Evolutionary conservation across 1,140 invertebrate genomes (phyloP).

Genomic region (Adoxophyes honmai): DNA sequence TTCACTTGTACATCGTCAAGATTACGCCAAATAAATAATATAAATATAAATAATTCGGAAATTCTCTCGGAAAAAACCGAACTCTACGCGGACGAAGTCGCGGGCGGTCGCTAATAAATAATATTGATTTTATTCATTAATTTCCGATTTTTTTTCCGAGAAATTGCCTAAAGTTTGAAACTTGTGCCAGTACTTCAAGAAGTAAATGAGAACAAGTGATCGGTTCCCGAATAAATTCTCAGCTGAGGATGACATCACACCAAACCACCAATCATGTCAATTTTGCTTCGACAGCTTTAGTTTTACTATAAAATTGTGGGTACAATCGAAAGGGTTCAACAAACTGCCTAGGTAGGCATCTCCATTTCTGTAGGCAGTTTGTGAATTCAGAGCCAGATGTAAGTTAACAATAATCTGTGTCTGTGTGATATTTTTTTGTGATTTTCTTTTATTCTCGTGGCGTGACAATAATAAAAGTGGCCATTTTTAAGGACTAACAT

Average conservation of each 20-base stretch:
- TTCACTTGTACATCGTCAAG: too few relatives aligned
- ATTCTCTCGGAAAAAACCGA: too few relatives aligned
- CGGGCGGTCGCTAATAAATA: too few relatives aligned
- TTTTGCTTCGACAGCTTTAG: conserved; percentile 20
- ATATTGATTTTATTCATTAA: too few relatives aligned
- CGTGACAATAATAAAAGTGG: neutral
- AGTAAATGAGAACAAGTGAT: conserved; percentile 37
- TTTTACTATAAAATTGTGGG: too few relatives aligned
- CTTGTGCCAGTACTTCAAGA: conserved; percentile 24
- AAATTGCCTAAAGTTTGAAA: neutral
- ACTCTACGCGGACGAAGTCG: too few relatives aligned
- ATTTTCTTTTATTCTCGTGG: too few relatives aligned
- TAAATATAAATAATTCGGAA: too few relatives aligned
- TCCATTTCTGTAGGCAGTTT: neutral
- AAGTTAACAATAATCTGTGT: neutral
- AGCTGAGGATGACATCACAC: conserved; percentile 34
- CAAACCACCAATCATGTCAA: conserved; percentile 28
- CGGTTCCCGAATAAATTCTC: conserved; percentile 41
- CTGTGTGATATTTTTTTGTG: neutral
- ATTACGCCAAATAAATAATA: too few relatives aligned
- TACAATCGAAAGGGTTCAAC: too few relatives aligned
- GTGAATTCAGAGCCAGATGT: neutral
- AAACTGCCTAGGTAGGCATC: neutral
- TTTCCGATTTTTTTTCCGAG: too few relatives aligned
- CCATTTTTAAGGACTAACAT: too few relatives aligned